phyloP scores from a whole-genome alignment of 2,113 vertebrate genomes.

The Neodon shergylaensis region DNA sequence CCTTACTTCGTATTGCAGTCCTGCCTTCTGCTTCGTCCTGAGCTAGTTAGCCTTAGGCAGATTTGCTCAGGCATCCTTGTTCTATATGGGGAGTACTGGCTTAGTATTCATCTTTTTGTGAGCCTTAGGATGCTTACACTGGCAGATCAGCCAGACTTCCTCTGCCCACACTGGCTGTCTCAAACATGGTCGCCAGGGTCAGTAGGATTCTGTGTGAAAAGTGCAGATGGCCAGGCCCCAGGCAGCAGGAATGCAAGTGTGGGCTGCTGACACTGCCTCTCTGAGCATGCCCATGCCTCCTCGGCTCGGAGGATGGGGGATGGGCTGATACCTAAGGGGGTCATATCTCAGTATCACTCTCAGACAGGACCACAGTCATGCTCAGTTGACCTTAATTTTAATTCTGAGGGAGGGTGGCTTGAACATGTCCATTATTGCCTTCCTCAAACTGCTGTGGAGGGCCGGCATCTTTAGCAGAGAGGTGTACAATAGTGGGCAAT shows the following conservation, averaged over 20 bases:
- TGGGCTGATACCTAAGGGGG: background rate
- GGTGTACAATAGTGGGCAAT: background rate
- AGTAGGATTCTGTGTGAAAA: background rate
- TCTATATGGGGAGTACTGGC: background rate
- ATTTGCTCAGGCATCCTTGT: too few species aligned
- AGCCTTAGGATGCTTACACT: background rate
- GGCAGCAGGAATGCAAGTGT: background rate
- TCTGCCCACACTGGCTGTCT: conserved; percentile 26
- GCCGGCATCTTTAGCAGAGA: background rate
- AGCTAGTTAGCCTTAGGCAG: background rate
- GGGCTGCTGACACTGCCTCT: too few species aligned
- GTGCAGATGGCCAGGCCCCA: background rate
- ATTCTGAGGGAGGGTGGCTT: background rate
- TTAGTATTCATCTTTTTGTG: background rate
- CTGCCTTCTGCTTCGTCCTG: too few species aligned
- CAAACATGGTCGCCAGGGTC: background rate
- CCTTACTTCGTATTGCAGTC: background rate
- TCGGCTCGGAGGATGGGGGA: background rate
- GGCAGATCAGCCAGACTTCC: conserved; percentile 5
- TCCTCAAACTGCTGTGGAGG: background rate
- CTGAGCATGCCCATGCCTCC: background rate
- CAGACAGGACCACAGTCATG: background rate
- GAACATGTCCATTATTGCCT: background rate
- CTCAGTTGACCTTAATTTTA: background rate
- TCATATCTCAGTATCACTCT: background rate